Percentiles rank a stretch among this genome's conserved stretches.
Evolutionary conservation across 1,140 invertebrate species (phyloP).

Genomic region (Calephelis nemesis): DNA sequence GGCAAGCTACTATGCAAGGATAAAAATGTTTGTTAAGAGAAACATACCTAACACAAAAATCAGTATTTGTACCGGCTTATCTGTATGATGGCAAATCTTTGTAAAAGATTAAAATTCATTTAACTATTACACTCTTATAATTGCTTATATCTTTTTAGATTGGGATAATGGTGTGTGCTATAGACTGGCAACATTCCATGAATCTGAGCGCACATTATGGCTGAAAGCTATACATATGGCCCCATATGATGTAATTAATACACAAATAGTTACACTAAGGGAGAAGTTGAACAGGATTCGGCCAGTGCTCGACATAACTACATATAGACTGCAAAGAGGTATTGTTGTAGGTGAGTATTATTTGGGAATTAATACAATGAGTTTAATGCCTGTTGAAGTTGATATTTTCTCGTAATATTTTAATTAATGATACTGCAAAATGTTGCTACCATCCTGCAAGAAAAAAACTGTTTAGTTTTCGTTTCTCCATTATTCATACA

Average conservation of each 20-base stretch:
- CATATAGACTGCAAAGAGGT: constrained; percentile 84
- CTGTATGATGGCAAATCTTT: too few relatives aligned
- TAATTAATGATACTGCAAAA: too few relatives aligned
- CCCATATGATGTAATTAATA: constrained; percentile 90
- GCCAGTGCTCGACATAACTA: constrained; percentile 84
- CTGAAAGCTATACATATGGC: constrained; percentile 90
- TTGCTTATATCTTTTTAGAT: constrained; percentile 20
- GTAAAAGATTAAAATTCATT: too few relatives aligned
- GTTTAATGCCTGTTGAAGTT: neutral
- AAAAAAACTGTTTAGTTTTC: too few relatives aligned
- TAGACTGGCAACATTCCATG: constrained; percentile 88
- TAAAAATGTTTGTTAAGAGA: constrained; percentile 4
- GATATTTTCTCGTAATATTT: too few relatives aligned
- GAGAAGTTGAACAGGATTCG: constrained; percentile 74
- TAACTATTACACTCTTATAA: too few relatives aligned
- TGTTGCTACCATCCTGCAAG: too few relatives aligned
- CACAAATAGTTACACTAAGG: constrained; percentile 82
- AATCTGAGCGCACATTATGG: constrained; percentile 92
- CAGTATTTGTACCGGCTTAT: too few relatives aligned
- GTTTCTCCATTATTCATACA: too few relatives aligned
- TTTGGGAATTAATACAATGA: constrained; percentile 79
- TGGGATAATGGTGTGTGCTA: constrained; percentile 89
- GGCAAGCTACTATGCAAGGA: too few relatives aligned
- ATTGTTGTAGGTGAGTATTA: constrained; percentile 80
- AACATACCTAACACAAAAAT: too few relatives aligned